Evolutionary conservation across 2,797 vertebrate genomes (phyloP).

Genomic region (Microctenopoma steveboyesi): DNA sequence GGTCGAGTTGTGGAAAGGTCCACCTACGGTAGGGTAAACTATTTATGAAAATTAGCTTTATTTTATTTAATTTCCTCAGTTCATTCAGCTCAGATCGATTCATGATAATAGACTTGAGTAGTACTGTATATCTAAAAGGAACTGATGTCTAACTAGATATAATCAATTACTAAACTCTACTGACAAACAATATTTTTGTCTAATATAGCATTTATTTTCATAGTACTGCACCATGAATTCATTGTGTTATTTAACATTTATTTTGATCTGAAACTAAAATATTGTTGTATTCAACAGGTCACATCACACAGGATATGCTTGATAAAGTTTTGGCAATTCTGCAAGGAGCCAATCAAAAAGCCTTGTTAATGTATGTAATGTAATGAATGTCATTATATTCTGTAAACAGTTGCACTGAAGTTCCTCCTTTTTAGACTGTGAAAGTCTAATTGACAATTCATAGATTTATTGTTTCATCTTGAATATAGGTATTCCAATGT

Average conservation of each 20-base stretch:
- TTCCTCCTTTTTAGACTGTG: neutral
- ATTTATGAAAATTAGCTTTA: neutral
- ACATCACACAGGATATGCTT: conserved; percentile 91
- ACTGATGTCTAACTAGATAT: neutral
- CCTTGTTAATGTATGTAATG: conserved; percentile 87
- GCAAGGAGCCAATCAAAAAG: conserved; percentile 93
- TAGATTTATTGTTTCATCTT: neutral
- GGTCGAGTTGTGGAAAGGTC: conserved; percentile 90
- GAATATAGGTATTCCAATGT: conserved; percentile 87
- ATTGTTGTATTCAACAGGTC: conserved; percentile 78
- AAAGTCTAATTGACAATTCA: neutral
- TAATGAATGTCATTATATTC: neutral
- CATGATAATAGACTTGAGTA: neutral
- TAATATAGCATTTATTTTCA: neutral
- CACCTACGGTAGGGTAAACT: conserved; percentile 85
- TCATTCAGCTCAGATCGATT: neutral
- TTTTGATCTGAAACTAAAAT: neutral
- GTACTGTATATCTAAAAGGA: neutral
- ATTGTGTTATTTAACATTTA: neutral
- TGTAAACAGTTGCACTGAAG: neutral
- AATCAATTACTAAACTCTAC: neutral
- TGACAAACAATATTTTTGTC: neutral
- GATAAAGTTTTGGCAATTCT: conserved; percentile 90
- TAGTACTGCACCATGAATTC: neutral
- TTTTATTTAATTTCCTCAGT: neutral